A percentile compares a stretch with the other conserved stretches of the same genome.
phyloP scores from a whole-genome alignment of 2,888 invertebrate genomes.

The Entomobrya multifasciata region DNA sequence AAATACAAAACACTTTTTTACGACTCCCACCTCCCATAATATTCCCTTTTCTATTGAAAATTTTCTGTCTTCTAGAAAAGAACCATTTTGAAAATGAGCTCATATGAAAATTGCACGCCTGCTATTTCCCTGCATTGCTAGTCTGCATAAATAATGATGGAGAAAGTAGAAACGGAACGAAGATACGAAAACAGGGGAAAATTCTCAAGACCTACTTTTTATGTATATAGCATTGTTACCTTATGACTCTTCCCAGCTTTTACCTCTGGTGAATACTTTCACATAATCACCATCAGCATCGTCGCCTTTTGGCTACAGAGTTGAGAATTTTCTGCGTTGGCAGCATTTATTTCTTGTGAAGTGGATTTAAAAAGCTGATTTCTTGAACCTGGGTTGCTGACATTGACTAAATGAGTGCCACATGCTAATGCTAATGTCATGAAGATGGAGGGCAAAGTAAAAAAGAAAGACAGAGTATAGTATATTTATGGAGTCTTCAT shows the following conservation, averaged over 20 bases:
- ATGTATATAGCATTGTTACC: slow-evolving; percentile 1
- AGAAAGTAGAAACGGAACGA: not conserved
- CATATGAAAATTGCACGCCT: too few species aligned
- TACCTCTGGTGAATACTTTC: not conserved
- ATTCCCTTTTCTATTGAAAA: not conserved
- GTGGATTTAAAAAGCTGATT: slow-evolving; percentile 75
- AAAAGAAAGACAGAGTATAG: slow-evolving; percentile 48
- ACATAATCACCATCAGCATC: not conserved
- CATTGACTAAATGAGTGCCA: slow-evolving; percentile 77
- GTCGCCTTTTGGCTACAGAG: slow-evolving; percentile 50
- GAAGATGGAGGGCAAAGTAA: slow-evolving; percentile 52
- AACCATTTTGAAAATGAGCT: slow-evolving; percentile 17
- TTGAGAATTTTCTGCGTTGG: slow-evolving; percentile 51
- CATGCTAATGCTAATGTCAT: slow-evolving; percentile 76
- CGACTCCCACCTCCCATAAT: not conserved
- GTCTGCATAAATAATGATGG: slow-evolving; percentile 43
- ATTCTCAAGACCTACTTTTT: too few species aligned
- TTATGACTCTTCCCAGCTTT: slow-evolving; percentile 28
- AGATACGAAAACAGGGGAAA: slow-evolving; percentile 18
- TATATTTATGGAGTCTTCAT: too few species aligned
- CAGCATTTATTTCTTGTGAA: slow-evolving; percentile 53
- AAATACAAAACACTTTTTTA: too few species aligned
- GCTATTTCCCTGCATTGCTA: not conserved
- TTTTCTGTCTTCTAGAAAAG: not conserved
- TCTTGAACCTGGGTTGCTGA: slow-evolving; percentile 68